Evolutionary conservation across 1,140 invertebrate genomes (phyloP), one percentile per base, ranked within the genome.

Genomic region (Leucophenga varia): DNA sequence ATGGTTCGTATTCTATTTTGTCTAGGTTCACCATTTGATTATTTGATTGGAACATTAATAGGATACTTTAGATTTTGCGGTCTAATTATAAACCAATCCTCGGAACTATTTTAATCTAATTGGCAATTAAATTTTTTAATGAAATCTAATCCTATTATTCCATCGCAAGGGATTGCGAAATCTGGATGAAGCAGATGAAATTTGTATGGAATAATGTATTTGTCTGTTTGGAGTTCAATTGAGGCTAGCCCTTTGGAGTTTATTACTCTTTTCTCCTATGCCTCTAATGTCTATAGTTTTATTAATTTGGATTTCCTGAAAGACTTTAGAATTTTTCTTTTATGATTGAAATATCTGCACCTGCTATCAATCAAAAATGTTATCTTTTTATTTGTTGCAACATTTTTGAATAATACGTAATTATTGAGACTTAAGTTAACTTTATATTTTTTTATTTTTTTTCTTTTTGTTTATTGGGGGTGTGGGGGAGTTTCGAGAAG

Each of bases 1-100:
- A 18, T n/a, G 30, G 31, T 34, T 31, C 41, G 13, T 32, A 43
- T 31, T 43, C 34, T 13, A 43, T 43, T 31, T 43, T 19, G n/a
- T 43, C 34, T 43, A 6, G 20, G 12, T 37, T 16, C 8, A 37
- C 35, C 18, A 37, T 37, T 17, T 37, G 18, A 37, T 14, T n/a
- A n/a, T n/a, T n/a, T n/a, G n/a, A n/a, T n/a, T n/a, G n/a, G n/a
- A n/a, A n/a, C n/a, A n/a, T n/a, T n/a, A n/a, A n/a, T n/a, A n/a
- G n/a, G n/a, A n/a, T n/a, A n/a, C n/a, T n/a, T n/a, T n/a, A n/a
- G n/a, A n/a, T n/a, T n/a, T n/a, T n/a, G n/a, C n/a, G n/a, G n/a
- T n/a, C n/a, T n/a, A n/a, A n/a, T n/a, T n/a, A n/a, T n/a, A n/a
- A n/a, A n/a, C n/a, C n/a, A n/a, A n/a, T n/a, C n/a, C n/a, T n/a